Evolutionary conservation across 2,797 vertebrate species (phyloP).

Genomic region (Florisuga fusca): DNA sequence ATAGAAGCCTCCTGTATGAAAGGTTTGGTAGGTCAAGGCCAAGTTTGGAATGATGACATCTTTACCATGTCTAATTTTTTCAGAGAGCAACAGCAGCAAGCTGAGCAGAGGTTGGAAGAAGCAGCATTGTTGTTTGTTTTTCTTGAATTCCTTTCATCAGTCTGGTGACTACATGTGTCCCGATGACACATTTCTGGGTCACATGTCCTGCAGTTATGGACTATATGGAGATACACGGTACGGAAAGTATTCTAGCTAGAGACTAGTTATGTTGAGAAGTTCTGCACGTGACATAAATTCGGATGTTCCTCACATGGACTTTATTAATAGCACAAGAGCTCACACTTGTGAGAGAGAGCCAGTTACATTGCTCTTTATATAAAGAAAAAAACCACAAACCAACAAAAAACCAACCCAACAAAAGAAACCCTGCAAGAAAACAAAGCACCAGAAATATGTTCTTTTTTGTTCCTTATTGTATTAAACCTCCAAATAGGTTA

Average conservation of each 20-base stretch:
- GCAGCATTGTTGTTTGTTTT: not conserved
- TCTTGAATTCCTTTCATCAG: constrained; percentile 2
- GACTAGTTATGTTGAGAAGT: constrained; percentile 1
- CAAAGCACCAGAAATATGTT: not conserved
- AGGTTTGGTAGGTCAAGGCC: not conserved
- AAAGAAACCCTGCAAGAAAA: not conserved
- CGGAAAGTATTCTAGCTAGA: constrained; percentile 63
- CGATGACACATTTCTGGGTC: constrained; percentile 47
- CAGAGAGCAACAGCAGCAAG: not conserved
- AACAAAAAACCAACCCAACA: too few relatives aligned
- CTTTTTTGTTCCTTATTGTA: not conserved
- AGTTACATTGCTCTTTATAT: not conserved
- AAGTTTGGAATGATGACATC: not conserved
- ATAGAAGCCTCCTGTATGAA: not conserved
- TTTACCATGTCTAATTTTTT: not conserved
- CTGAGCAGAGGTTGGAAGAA: not conserved
- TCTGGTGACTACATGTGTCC: not conserved
- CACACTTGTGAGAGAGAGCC: not conserved
- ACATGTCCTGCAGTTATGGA: constrained; percentile 18
- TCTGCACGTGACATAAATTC: not conserved
- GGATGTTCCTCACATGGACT: constrained; percentile 32
- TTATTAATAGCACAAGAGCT: constrained; percentile 58
- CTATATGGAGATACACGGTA: constrained; percentile 20
- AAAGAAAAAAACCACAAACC: not conserved
- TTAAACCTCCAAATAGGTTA: not conserved